A percentile compares a stretch with the other conserved stretches of the same genome.
Evolutionary conservation across 2,797 vertebrate species (phyloP).

Genomic region (Aphelocoma californica): DNA sequence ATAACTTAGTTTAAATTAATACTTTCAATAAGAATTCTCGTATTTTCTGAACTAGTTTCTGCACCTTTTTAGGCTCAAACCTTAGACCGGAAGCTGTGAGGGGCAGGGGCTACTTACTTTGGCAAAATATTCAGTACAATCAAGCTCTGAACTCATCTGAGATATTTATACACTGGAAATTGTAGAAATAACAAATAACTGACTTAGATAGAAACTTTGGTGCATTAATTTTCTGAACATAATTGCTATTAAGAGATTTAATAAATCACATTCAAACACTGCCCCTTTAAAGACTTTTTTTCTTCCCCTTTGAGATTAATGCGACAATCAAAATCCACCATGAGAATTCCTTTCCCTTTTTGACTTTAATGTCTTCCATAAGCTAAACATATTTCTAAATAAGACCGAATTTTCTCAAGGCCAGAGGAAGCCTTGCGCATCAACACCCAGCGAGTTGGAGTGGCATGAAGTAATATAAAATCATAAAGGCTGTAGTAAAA

Average conservation of each 20-base stretch:
- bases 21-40: not conserved
- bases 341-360: constrained; percentile 45
- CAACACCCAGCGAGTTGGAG: constrained; percentile 57
- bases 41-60: not conserved
- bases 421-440: constrained; percentile 67
- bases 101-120: not conserved
- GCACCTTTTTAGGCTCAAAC: not conserved
- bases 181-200: constrained; percentile 7
- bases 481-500: constrained; percentile 71
- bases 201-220: constrained; percentile 38
- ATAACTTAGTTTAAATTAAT: not conserved
- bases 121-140: not conserved
- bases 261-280: constrained; percentile 54
- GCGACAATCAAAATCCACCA: constrained; percentile 46
- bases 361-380: constrained; percentile 67
- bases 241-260: constrained; percentile 39
- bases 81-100: not conserved
- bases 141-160: not conserved
- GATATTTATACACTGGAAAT: not conserved
- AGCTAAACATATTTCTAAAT: constrained; percentile 76
- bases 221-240: constrained; percentile 12
- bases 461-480: constrained; percentile 72
- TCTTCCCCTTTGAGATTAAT: constrained; percentile 61
- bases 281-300: constrained; percentile 48
- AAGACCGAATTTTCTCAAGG: constrained; percentile 67